Evolutionary conservation across 2,888 invertebrate species (phyloP), one percentile per base, ranked within the genome.

Genomic region (Eilema griseolum): DNA sequence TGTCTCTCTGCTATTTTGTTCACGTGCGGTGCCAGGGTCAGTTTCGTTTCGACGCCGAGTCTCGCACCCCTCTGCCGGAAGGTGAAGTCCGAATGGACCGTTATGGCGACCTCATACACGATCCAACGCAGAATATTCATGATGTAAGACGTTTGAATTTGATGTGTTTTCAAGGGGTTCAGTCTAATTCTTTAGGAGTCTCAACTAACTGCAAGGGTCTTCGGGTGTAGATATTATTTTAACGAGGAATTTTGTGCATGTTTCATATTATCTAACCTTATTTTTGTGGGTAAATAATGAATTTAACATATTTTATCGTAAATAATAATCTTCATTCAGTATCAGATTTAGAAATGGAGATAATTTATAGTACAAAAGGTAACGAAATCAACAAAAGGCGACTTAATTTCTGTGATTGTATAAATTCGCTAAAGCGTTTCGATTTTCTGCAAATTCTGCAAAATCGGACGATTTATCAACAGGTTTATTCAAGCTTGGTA

Each of bases 1-100:
- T 84, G 79, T 83, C 83, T 80, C 77, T 85, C 77, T 85, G 86
- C 86, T 87, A 84, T 83, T 86, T 66, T 87, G 84, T 90, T 77
- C 33, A 78, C 85, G 83, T 90, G 84, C 90, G 90, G 90, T 90
- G 88, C 82, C 97, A 98, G 97, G 98, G 98, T 95, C 98, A 98
- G 95, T 98, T 98, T 95, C 97, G 98, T 89, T 98, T 98, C 96
- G 98, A 98, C 94, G 97, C 97, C 91, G 98, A 98, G 95, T 97
- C 97, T 91, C 96, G 96, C 89, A 95, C 96, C 85, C 97, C 96
- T 90, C 96, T 98, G 88, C 97, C 97, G 76, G 97, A 97, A 86
- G 96, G 96, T 86, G 97, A 97, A 89, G 96, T 97, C 90, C 96
- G 97, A 93, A 96, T 97, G 93, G 95, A 95, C 87, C 89, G 91